Evolutionary conservation across 2,113 vertebrate species (phyloP), one percentile per base, ranked within the genome.

Genomic region (Rhineura floridana): DNA sequence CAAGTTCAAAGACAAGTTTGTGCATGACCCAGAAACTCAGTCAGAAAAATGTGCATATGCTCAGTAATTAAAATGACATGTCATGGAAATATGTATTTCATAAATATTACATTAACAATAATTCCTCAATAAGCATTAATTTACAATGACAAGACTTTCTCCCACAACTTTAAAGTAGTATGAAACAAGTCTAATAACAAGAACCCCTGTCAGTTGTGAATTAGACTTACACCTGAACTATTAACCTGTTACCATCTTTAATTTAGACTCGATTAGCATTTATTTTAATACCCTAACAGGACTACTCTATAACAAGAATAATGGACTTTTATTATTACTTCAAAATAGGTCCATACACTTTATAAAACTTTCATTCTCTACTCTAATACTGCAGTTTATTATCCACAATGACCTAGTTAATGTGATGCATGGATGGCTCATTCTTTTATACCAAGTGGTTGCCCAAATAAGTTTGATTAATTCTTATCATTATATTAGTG

Each of bases 221-320:
- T 88, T 85, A 77, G 85, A 90, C 87, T 92, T 93, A 90, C 92
- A 80, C 48, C 70, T 90, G 86, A 94, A 89, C 75, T 76, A 92
- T 90, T 87, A 93, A 89, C 83, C 63, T 84, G 81, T 82, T 92
- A 94, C 93, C 91, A 92, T 90, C 90, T 95, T 88, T 90, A 86
- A 95, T 94, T 92, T 94, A 92, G 44, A 92, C 77, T 77, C 46
- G 81, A 81, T 95, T 93, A 92, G 87, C 42, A 63, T 75, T 75
- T 72, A 77, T 94, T 81, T 93, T 95, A 78, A 88, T 92, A 93
- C 92, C 91, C 89, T 25, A 87, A 88, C 85, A 91, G 65, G 85
- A 70, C 87, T 78, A 91, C 50, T 81, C 28, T 65, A 67, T 78
- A 87, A 89, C 77, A 89, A 80, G 90, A 91, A 93, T 89, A 92